phyloP scores from a whole-genome alignment of 2,888 invertebrate genomes.

The Caenorhabditis sp. region DNA sequence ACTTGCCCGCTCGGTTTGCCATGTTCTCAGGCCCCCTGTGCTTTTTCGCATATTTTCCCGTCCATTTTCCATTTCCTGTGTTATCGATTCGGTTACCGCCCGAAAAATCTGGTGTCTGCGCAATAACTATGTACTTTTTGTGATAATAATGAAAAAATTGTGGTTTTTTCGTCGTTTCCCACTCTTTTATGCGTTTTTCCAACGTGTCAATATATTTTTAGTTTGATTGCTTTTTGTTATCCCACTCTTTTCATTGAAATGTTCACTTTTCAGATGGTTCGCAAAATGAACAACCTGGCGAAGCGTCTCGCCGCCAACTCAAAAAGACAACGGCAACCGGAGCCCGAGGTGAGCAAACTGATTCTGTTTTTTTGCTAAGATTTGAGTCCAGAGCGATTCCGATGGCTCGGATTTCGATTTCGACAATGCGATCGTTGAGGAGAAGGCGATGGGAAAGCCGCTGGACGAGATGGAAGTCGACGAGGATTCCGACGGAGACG shows the following conservation, averaged over 20 bases:
- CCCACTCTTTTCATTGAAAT: not conserved
- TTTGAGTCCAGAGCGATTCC: constrained; percentile 43
- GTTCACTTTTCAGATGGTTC: constrained; percentile 44
- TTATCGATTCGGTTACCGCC: too few species aligned
- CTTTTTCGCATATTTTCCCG: too few species aligned
- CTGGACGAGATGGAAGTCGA: constrained; percentile 40
- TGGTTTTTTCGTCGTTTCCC: not conserved
- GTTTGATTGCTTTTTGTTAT: not conserved
- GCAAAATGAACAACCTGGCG: constrained; percentile 55
- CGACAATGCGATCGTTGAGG: constrained; percentile 56
- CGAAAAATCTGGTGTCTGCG: too few species aligned
- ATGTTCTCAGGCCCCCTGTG: too few species aligned
- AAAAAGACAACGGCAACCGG: constrained; percentile 41
- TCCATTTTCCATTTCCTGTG: too few species aligned
- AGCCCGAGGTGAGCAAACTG: constrained; percentile 1
- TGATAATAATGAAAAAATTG: not conserved
- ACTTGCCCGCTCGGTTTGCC: not conserved
- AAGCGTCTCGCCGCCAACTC: constrained; percentile 47
- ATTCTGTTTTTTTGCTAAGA: not conserved
- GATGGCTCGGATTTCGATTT: constrained; percentile 59
- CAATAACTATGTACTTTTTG: too few species aligned
- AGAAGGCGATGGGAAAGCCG: constrained; percentile 34
- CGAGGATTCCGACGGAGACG: constrained; percentile 38
- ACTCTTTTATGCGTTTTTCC: not conserved
- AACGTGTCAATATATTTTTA: constrained; percentile 1